Evolutionary conservation across 2,113 vertebrate species (phyloP), one percentile per base, ranked within the genome.

Genomic region (Riparia riparia): DNA sequence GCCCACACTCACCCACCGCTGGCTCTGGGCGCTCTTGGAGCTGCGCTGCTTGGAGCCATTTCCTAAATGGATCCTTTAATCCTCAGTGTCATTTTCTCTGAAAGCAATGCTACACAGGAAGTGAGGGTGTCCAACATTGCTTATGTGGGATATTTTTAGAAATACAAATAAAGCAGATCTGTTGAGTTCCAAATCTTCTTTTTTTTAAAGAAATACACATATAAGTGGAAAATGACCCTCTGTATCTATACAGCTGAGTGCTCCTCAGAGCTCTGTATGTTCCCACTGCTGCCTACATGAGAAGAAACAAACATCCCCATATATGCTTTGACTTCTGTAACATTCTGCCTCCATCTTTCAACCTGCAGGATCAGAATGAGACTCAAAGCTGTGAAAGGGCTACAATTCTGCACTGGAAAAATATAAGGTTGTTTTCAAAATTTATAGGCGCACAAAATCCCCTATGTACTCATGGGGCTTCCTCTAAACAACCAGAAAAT

Each of bases 1-100:
- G 32, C 8, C n/a, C n/a, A 28, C 4, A 13, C 53, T 29, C 2
- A 0, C 29, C 47, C 37, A 13, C 16, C 0, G 0, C 64, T 86
- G 41, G 44, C 26, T 80, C n/a, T 22, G 77, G 10, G 50, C 63
- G 61, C 29, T 79, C 53, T 68, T 60, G 50, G 22, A 51, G 44
- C 49, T 22, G 49, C 57, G 8, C 3, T 14, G 16, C 13, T 47
- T 71, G 60, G 15, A 78, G 56, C 5, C 6, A 3, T 39, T 78
- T 89, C 56, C 72, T 57, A 49, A 74, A 68, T 5, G 26, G 17
- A 18, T 89, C 64, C 42, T 34, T 73, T 88, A 90, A 73, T 34
- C 50, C 64, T 83, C 69, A 10, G 18, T 28, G 42, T 14, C 11
- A 17, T 88, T 85, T 82, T 86, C 45, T 81, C 41, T 78, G 63